These are phyloP conservation scores for Chiropotes sagulatus DNA, from an alignment of 2,797 vertebrate genomes.

Conservation along the genomic window DNA sequence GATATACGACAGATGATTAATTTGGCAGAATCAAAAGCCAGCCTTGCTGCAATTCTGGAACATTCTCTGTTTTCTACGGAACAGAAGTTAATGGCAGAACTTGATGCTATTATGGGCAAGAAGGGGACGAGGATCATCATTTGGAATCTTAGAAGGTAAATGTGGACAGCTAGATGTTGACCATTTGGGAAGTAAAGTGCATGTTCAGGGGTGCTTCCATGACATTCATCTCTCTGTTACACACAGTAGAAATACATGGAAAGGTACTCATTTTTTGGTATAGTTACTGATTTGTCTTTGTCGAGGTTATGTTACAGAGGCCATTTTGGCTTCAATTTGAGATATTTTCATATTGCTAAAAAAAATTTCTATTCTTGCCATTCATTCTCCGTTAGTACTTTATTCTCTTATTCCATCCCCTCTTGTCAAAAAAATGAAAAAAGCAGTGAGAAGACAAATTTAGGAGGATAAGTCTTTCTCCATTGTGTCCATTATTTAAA, in stretches of 20 bases:
- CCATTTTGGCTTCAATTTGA: background rate
- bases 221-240: background rate
- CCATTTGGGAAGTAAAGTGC: background rate
- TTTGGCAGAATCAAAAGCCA: slow-evolving; percentile 84
- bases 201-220: background rate
- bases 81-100: slow-evolving; percentile 88
- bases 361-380: background rate
- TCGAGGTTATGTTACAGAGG: background rate
- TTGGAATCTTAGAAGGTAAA: slow-evolving; percentile 94
- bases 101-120: slow-evolving; percentile 86
- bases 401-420: background rate
- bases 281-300: slow-evolving; percentile 1
- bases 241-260: background rate
- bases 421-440: background rate
- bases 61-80: slow-evolving; percentile 90
- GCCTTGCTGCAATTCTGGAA: slow-evolving; percentile 90
- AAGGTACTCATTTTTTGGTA: background rate
- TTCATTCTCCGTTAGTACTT: background rate
- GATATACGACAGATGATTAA: slow-evolving; percentile 84
- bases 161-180: background rate
- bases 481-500: background rate
- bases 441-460: background rate
- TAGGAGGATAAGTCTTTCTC: background rate
- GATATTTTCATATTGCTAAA: background rate
- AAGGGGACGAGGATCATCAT: slow-evolving; percentile 96